A percentile compares a stretch with the other conserved stretches of the same genome.
Conservation (phyloP, 2,888 invertebrate genomes). For the Cenopis cana region DNA sequence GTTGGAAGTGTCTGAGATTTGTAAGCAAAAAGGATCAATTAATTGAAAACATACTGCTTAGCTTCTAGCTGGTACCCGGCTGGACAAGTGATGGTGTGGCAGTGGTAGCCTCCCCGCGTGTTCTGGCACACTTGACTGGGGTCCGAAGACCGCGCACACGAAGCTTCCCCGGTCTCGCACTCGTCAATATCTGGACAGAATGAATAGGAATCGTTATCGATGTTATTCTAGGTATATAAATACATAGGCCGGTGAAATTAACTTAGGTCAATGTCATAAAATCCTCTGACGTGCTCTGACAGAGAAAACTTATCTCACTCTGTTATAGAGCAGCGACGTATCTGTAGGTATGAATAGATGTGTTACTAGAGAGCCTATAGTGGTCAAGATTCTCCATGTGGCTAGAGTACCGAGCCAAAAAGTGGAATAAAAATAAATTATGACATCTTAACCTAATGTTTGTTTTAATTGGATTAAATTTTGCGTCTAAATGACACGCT, state of each 20-base stretch:
- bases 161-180: constrained; percentile 90
- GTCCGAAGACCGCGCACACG: constrained; percentile 87
- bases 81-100: constrained; percentile 94
- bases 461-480: too few relatives aligned
- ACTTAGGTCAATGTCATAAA: neutral
- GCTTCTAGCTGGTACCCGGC: constrained; percentile 92
- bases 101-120: constrained; percentile 94
- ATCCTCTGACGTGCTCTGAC: too few relatives aligned
- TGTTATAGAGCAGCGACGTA: neutral
- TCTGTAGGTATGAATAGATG: too few relatives aligned
- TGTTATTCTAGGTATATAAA: neutral
- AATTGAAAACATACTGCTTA: constrained; percentile 88
- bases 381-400: too few relatives aligned
- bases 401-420: too few relatives aligned
- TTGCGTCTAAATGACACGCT: too few relatives aligned
- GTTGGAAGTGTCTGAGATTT: neutral
- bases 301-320: too few relatives aligned
- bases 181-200: constrained; percentile 88
- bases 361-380: too few relatives aligned
- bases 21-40: neutral
- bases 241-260: too few relatives aligned
- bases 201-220: neutral
- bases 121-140: constrained; percentile 94
- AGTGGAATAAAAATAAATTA: too few relatives aligned
- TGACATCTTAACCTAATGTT: too few relatives aligned